Evolutionary conservation across 2,797 vertebrate genomes (phyloP).

Genomic region (Loris lydekkerianus): DNA sequence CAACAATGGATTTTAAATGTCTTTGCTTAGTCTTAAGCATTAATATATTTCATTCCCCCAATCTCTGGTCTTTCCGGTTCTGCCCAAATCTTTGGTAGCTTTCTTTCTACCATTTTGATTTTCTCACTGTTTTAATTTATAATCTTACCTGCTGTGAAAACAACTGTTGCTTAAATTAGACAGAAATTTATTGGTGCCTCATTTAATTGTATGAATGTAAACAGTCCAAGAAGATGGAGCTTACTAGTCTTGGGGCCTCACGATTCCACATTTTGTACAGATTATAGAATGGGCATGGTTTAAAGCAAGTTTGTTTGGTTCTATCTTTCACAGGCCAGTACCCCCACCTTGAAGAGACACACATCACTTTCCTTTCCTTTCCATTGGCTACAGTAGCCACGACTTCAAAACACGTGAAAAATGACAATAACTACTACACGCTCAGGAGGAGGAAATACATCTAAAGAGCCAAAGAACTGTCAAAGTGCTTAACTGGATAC

Average conservation of each 20-base stretch:
- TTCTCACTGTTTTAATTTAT: constrained; percentile 14
- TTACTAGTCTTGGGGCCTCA: not conserved
- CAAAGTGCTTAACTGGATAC: not conserved
- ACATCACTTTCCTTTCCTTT: not conserved
- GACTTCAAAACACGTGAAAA: not conserved
- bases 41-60: not conserved
- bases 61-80: not conserved
- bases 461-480: not conserved
- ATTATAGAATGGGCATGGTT: not conserved
- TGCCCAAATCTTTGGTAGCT: not conserved
- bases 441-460: not conserved
- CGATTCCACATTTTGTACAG: not conserved
- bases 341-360: not conserved
- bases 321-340: not conserved
- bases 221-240: not conserved
- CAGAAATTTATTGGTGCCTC: not conserved
- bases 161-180: not conserved
- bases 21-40: not conserved
- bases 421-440: not conserved
- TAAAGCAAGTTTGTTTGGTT: not conserved
- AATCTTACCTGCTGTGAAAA: not conserved
- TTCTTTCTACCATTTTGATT: not conserved
- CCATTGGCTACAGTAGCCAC: constrained; percentile 11
- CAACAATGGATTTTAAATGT: not conserved
- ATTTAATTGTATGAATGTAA: not conserved